phyloP scores from a whole-genome alignment of 2,888 invertebrate genomes.

The Pherbina coryleti region DNA sequence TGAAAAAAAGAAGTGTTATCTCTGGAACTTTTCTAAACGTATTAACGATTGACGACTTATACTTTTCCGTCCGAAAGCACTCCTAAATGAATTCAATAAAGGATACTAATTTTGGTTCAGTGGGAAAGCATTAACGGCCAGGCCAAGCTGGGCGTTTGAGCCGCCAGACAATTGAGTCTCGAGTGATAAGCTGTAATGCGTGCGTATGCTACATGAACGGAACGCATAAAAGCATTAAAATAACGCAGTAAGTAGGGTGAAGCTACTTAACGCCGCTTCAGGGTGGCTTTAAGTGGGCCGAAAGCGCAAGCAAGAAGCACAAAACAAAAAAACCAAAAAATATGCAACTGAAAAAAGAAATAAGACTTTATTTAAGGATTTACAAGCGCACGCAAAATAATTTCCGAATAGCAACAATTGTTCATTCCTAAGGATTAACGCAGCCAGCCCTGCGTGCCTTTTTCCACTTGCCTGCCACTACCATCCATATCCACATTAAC shows the following conservation, averaged over 20 bases:
- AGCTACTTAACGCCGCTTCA: background rate
- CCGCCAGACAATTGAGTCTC: background rate
- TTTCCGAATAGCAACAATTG: slow-evolving; percentile 6
- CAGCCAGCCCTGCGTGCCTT: background rate
- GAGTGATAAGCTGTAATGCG: slow-evolving; percentile 12
- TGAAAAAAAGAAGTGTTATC: too few species aligned
- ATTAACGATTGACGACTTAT: too few species aligned
- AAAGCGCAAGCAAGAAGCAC: background rate
- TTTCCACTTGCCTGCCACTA: background rate
- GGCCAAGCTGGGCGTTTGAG: background rate
- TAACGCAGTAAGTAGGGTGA: background rate
- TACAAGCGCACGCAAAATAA: slow-evolving; percentile 35
- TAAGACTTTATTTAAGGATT: slow-evolving; percentile 42
- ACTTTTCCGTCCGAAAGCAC: too few species aligned
- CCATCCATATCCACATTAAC: background rate
- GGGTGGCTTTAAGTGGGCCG: slow-evolving; percentile 9
- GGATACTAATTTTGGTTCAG: too few species aligned
- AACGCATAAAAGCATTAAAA: slow-evolving; percentile 7
- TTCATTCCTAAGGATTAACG: slow-evolving; percentile 23
- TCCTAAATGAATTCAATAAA: too few species aligned
- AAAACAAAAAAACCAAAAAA: background rate
- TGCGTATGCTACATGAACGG: slow-evolving; percentile 3
- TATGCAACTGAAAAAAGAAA: background rate
- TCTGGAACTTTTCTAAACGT: too few species aligned
- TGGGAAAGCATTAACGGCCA: background rate